These are phyloP conservation scores for Scotopteryx bipunctaria DNA, from an alignment of 2,888 invertebrate species.

Conservation along the genomic window DNA sequence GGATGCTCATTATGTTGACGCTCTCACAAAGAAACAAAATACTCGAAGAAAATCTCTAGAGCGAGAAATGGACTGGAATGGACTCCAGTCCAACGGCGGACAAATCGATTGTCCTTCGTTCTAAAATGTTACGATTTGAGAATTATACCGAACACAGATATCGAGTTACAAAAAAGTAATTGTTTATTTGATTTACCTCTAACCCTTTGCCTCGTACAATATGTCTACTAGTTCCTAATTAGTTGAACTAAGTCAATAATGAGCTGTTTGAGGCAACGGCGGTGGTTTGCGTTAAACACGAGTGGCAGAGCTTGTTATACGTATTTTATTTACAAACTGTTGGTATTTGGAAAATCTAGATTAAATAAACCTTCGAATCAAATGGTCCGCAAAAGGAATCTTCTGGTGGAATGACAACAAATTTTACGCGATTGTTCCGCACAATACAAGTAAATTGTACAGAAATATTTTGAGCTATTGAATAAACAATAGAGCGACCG, in stretches of 20 bases:
- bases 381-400: constrained; percentile 47
- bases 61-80: constrained; percentile 61
- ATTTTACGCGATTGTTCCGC: constrained; percentile 54
- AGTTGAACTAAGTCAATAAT: constrained; percentile 25
- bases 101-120: constrained; percentile 39
- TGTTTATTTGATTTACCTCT: constrained; percentile 23
- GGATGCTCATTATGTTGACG: constrained; percentile 65
- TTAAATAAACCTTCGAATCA: constrained; percentile 44
- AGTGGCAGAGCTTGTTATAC: constrained; percentile 8
- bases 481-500: constrained; percentile 48
- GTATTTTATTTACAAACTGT: constrained; percentile 2
- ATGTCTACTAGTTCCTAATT: constrained; percentile 30
- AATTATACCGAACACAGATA: constrained; percentile 21
- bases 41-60: constrained; percentile 64
- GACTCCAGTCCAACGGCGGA: constrained; percentile 46
- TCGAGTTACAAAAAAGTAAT: constrained; percentile 18
- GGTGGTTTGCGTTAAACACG: not conserved
- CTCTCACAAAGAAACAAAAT: constrained; percentile 62
- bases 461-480: constrained; percentile 53
- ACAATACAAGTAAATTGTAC: constrained; percentile 62
- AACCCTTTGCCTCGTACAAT: constrained; percentile 18
- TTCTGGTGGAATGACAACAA: constrained; percentile 41
- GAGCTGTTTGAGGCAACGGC: constrained; percentile 9
- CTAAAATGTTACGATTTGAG: constrained; percentile 31
- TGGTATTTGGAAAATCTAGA: constrained; percentile 20